These are phyloP conservation scores for Microctenopoma lineatum DNA, from an alignment of 2,797 vertebrate genomes.

Conservation along the genomic window DNA sequence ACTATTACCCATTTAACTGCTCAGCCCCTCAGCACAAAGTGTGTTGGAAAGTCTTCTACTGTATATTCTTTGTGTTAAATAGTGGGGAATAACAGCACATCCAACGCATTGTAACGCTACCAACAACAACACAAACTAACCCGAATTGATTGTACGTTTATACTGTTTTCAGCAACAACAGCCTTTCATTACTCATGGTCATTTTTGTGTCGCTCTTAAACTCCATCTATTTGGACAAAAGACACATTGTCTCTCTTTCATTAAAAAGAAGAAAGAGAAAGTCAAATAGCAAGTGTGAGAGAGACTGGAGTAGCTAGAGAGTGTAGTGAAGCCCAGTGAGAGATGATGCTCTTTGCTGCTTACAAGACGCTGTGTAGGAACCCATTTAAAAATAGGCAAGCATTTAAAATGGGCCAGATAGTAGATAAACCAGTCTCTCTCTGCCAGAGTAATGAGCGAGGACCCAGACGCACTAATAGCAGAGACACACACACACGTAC, in stretches of 20 bases:
- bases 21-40: conserved; percentile 5
- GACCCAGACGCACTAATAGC: conserved; percentile 62
- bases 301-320: conserved; percentile 38
- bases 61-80: conserved; percentile 3
- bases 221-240: conserved; percentile 25
- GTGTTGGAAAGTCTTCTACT: not conserved
- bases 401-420: conserved; percentile 81
- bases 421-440: conserved; percentile 75
- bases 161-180: not conserved
- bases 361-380: conserved; percentile 64
- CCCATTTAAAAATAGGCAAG: conserved; percentile 80
- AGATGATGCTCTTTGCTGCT: conserved; percentile 61
- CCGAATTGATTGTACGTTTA: not conserved
- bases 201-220: conserved; percentile 5
- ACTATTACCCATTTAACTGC: conserved; percentile 34
- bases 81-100: not conserved
- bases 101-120: not conserved
- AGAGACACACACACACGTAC: conserved; percentile 18
- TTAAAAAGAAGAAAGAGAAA: conserved; percentile 41
- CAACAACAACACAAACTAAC: not conserved
- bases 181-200: not conserved
- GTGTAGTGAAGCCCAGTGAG: conserved; percentile 44
- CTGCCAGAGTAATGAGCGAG: conserved; percentile 78
- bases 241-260: conserved; percentile 15
- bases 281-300: conserved; percentile 26